Percentiles rank a stretch among this genome's conserved stretches.
Evolutionary conservation across 2,888 invertebrate genomes (phyloP).

Genomic region (Dicranocentrus wangi): DNA sequence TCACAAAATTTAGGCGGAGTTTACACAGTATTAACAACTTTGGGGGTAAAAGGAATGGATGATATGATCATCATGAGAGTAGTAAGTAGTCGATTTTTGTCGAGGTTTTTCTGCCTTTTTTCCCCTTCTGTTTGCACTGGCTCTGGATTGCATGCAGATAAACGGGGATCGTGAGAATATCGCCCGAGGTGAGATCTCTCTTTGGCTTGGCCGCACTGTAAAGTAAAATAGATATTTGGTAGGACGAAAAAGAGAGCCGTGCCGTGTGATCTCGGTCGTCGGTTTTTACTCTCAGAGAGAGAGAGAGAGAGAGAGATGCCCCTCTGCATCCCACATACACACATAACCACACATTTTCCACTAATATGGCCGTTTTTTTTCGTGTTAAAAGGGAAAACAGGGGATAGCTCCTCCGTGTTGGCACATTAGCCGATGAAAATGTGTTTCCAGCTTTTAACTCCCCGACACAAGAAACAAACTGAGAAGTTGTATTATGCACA

Average conservation of each 20-base stretch:
- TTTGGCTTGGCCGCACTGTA: conserved; percentile 5
- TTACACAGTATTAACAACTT: not conserved
- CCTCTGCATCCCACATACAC: not conserved
- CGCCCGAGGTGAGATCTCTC: conserved; percentile 52
- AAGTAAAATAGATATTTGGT: conserved; percentile 43
- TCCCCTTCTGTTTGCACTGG: not conserved
- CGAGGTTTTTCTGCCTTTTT: not conserved
- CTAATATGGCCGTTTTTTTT: conserved; percentile 48
- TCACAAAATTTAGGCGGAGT: not conserved
- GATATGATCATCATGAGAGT: not conserved
- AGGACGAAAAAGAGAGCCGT: conserved; percentile 24
- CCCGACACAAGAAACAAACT: conserved; percentile 25
- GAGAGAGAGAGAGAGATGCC: conserved; percentile 3
- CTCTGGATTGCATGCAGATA: conserved; percentile 20
- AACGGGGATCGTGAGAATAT: conserved; percentile 52
- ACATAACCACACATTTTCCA: conserved; percentile 10
- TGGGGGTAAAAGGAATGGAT: not conserved
- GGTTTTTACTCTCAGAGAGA: not conserved
- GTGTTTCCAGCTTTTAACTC: conserved; percentile 36
- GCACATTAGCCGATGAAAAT: conserved; percentile 47
- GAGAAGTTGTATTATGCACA: conserved; percentile 1
- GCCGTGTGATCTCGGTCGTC: not conserved
- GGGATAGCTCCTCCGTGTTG: conserved; percentile 27
- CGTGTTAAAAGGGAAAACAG: conserved; percentile 34
- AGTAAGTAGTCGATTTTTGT: not conserved